phyloP scores from a whole-genome alignment of 2,113 vertebrate genomes.

The Odocoileus hemionus region DNA sequence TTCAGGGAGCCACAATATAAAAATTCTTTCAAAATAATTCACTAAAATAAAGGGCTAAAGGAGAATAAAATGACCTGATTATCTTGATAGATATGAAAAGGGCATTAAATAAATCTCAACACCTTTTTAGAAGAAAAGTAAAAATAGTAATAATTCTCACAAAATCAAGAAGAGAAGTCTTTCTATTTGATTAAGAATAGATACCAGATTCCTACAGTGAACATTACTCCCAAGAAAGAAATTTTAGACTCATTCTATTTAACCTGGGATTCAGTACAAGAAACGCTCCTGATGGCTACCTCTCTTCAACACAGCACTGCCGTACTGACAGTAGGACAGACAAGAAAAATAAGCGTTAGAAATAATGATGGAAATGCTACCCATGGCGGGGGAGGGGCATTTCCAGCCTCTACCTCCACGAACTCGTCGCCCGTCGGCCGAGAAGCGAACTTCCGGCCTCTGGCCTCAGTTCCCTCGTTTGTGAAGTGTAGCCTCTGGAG shows the following conservation, averaged over 20 bases:
- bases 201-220: background rate
- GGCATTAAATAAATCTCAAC: background rate
- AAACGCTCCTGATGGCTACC: background rate
- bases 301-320: background rate
- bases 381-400: rapidly evolving
- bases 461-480: background rate
- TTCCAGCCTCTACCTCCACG: background rate
- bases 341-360: background rate
- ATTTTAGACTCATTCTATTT: background rate
- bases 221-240: background rate
- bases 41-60: background rate
- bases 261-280: background rate
- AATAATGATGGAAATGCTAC: background rate
- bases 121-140: background rate
- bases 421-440: background rate
- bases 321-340: background rate
- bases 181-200: background rate
- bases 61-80: background rate
- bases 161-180: background rate
- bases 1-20: background rate
- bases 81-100: background rate
- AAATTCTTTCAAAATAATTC: constrained; percentile 15
- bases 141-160: background rate
- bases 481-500: background rate
- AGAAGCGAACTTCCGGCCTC: background rate